Conservation (phyloP, 2,797 vertebrate species). For the Brachyalestes nurse region DNA sequence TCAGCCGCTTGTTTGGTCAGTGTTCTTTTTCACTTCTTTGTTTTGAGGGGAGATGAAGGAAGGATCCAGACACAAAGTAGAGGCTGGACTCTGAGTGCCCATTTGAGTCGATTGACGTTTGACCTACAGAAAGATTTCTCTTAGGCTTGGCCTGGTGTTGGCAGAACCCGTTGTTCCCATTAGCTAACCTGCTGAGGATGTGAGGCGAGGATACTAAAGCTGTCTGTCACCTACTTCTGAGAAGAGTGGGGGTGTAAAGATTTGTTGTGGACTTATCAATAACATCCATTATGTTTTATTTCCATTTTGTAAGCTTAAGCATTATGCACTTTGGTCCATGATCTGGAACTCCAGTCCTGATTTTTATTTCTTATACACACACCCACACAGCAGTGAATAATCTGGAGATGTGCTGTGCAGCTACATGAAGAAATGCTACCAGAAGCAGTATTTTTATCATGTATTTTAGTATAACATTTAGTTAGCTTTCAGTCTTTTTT, state of each 20-base stretch:
- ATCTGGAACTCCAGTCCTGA: too few species aligned
- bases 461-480: too few species aligned
- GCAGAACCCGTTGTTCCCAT: not conserved
- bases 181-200: not conserved
- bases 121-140: conserved; percentile 36
- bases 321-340: too few species aligned
- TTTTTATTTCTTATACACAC: too few species aligned
- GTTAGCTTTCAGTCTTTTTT: too few species aligned
- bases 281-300: too few species aligned
- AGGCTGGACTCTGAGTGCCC: conserved; percentile 54
- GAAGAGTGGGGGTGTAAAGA: not conserved
- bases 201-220: not conserved
- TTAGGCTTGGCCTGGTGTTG: not conserved
- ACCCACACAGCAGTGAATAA: too few species aligned
- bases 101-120: conserved; percentile 18
- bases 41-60: conserved; percentile 23
- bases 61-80: not conserved
- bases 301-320: too few species aligned
- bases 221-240: not conserved
- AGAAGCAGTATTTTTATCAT: too few species aligned
- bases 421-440: too few species aligned
- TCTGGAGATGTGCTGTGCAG: too few species aligned
- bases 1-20: conserved; percentile 60
- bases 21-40: conserved; percentile 53
- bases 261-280: too few species aligned